Percentiles rank a stretch among this genome's conserved stretches.
These are phyloP conservation scores for Aphidius colemani DNA, from an alignment of 2,888 invertebrate genomes.

Conservation along the genomic window DNA sequence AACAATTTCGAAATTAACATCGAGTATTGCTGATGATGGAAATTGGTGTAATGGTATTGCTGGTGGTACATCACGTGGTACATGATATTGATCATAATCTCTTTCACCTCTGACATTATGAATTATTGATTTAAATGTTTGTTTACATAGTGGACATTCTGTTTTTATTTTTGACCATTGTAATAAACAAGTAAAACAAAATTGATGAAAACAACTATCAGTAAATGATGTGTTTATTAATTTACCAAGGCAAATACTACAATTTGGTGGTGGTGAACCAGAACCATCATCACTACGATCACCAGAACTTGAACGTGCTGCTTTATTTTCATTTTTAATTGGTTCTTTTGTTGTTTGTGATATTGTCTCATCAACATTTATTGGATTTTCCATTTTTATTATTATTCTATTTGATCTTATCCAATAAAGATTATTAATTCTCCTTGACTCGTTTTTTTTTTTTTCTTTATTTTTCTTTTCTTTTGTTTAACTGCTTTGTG, in stretches of 20 bases:
- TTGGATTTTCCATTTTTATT: slow-evolving; percentile 40
- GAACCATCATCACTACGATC: slow-evolving; percentile 62
- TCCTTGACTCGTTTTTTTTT: too few relatives aligned
- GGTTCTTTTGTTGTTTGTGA: slow-evolving; percentile 42
- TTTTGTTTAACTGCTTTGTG: too few relatives aligned
- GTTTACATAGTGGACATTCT: slow-evolving; percentile 93
- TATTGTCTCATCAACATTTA: slow-evolving; percentile 35
- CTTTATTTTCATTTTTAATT: slow-evolving; percentile 48
- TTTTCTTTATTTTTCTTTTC: too few relatives aligned
- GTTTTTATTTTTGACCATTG: slow-evolving; percentile 96
- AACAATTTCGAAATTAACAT: slow-evolving; percentile 34
- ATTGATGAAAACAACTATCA: slow-evolving; percentile 90
- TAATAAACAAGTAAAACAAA: slow-evolving; percentile 89
- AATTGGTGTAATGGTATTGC: slow-evolving; percentile 47
- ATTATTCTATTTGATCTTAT: too few relatives aligned
- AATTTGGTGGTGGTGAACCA: slow-evolving; percentile 80
- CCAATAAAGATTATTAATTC: too few relatives aligned
- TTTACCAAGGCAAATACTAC: slow-evolving; percentile 89
- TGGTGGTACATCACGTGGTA: slow-evolving; percentile 51
- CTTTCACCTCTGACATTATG: slow-evolving; percentile 87
- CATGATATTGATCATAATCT: slow-evolving; percentile 83
- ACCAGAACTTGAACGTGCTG: slow-evolving; percentile 61
- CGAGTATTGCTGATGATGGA: slow-evolving; percentile 34
- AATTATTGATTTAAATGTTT: slow-evolving; percentile 87
- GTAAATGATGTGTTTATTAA: slow-evolving; percentile 89